Base-by-base conservation (phyloP, 2,113 vertebrate genomes). In the Ascaphus truei region DNA sequence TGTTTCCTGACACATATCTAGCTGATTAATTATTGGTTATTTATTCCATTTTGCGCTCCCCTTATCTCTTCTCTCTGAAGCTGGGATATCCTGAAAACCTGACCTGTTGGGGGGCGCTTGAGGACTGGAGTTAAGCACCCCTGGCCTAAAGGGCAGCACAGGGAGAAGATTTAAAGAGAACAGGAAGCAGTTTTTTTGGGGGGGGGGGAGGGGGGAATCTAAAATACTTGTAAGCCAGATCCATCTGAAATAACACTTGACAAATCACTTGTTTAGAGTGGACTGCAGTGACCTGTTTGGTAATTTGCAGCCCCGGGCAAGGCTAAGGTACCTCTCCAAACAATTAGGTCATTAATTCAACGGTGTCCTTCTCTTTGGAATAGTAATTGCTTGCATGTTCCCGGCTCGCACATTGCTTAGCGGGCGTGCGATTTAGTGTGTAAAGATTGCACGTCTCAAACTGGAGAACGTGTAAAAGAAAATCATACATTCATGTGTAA, bases 261-360 rank as follows among this genome's bases (percentile, higher is more conserved):
- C 72, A 80, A 84, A 76, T 74, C 75, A 79, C 79, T 82, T 77
- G 72, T 78, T 80, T 75, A 76, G 56, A 77, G 71, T 27, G 58
- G 48, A 29, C 81, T 76, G 83, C 82, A 81, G 79, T 84, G 80
- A 78, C 79, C 80, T 82, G 69, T 80, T 84, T 81, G 69, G 76
- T 84, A 79, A 81, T 77, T 81, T 82, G 75, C 61, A 75, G 76
- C 81, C 81, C 73, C 41, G 76, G 77, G 74, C 78, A 55, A 83
- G 75, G 61, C 68, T 76, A 69, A 74, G 59, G 34, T 79, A 79
- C 55, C 43, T 73, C 63, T 73, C 36, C 55, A 73, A 72, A 77
- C 73, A 77, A 68, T 78, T 61, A 80, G 75, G 64, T 73, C 79
- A 75, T 81, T 82, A 83, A 79, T 80, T 85, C 74, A 78, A 62